These are phyloP conservation scores for Pholis gunnellus DNA, from an alignment of 2,113 vertebrate species.

Conservation along the genomic window DNA sequence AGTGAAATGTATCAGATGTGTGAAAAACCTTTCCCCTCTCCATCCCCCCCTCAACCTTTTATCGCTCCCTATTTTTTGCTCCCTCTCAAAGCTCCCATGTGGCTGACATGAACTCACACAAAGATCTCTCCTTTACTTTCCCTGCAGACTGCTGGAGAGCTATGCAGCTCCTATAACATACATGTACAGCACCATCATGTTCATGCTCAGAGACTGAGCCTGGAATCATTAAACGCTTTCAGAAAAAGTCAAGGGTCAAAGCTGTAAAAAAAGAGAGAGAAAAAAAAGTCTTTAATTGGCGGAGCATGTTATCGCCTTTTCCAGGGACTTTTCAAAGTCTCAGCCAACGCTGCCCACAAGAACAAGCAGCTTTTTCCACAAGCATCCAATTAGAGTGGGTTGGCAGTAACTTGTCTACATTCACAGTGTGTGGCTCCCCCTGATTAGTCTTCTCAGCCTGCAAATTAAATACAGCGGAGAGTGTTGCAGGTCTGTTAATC, in stretches of 20 bases:
- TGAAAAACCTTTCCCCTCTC: background rate
- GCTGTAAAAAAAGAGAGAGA: background rate
- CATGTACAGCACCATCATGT: background rate
- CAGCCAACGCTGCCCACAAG: conserved; percentile 1
- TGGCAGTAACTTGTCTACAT: conserved; percentile 52
- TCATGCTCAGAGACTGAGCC: background rate
- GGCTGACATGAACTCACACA: conserved; percentile 11
- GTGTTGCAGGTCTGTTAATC: conserved; percentile 34
- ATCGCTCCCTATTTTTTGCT: background rate
- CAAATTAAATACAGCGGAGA: conserved; percentile 60
- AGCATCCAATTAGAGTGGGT: conserved; percentile 64
- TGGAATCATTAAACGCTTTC: background rate
- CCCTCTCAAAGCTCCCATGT: background rate
- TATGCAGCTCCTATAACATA: background rate
- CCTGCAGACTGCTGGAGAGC: conserved; percentile 1
- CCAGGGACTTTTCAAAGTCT: conserved; percentile 49
- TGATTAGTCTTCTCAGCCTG: conserved; percentile 62
- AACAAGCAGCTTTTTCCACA: conserved; percentile 40
- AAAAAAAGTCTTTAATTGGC: conserved; percentile 49
- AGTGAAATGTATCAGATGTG: background rate
- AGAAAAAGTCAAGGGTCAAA: background rate
- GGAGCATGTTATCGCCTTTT: conserved; percentile 28
- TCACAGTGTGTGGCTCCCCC: conserved; percentile 41
- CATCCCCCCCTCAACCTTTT: background rate
- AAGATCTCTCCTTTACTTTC: conserved; percentile 23